These are phyloP conservation scores for Cyclophora punctaria DNA, from an alignment of 2,888 invertebrate species.

Conservation along the genomic window DNA sequence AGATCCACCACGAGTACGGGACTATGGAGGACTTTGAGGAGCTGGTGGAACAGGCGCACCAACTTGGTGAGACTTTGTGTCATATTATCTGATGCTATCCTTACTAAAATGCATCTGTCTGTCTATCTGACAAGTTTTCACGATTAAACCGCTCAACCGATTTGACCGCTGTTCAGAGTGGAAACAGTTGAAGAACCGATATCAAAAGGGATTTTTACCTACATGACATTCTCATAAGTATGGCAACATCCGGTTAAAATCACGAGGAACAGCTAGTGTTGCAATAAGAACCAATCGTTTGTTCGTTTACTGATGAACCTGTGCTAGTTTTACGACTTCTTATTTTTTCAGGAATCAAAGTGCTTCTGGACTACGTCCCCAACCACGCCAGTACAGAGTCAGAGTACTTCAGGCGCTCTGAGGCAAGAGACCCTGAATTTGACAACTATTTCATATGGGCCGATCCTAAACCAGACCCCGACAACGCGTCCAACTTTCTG, in stretches of 20 bases:
- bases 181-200: too few relatives aligned
- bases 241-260: too few relatives aligned
- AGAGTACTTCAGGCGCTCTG: constrained; percentile 86
- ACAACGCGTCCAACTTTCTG: constrained; percentile 34
- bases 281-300: too few relatives aligned
- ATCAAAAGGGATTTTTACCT: too few relatives aligned
- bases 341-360: constrained; percentile 51
- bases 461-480: constrained; percentile 63
- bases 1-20: constrained; percentile 83
- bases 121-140: too few relatives aligned
- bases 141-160: too few relatives aligned
- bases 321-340: neutral
- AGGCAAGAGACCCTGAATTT: constrained; percentile 74
- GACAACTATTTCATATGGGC: constrained; percentile 87
- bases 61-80: constrained; percentile 46
- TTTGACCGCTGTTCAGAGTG: too few relatives aligned
- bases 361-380: constrained; percentile 80
- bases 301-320: too few relatives aligned
- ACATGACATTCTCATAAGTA: too few relatives aligned
- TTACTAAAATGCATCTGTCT: too few relatives aligned
- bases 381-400: constrained; percentile 83
- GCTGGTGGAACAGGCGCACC: constrained; percentile 73
- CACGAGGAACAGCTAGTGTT: too few relatives aligned
- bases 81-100: too few relatives aligned
- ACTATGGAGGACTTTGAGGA: constrained; percentile 81